Evolutionary conservation across 2,888 invertebrate genomes (phyloP).

Genomic region (Nymphalis urticae): DNA sequence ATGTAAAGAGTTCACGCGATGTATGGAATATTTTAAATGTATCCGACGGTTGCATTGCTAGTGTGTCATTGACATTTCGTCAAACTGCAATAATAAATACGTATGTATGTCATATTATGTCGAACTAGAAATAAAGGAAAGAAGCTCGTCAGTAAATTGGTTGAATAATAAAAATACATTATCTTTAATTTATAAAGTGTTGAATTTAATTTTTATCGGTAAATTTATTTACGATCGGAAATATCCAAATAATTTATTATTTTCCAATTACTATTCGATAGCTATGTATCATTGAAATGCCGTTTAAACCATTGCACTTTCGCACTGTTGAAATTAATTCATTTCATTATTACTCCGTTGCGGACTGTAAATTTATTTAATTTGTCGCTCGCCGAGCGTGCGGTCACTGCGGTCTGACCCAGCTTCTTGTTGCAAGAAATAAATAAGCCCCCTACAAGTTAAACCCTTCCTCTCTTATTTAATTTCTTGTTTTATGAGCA

Average conservation of each 20-base stretch:
- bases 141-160: neutral
- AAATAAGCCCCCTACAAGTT: slow-evolving; percentile 43
- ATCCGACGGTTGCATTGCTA: slow-evolving; percentile 36
- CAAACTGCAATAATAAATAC: slow-evolving; percentile 4
- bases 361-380: slow-evolving; percentile 62
- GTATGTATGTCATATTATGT: neutral
- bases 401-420: slow-evolving; percentile 50
- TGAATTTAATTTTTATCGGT: neutral
- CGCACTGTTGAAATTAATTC: slow-evolving; percentile 35
- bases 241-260: neutral
- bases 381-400: slow-evolving; percentile 59
- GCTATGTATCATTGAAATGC: slow-evolving; percentile 3
- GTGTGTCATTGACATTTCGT: slow-evolving; percentile 22
- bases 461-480: slow-evolving; percentile 20
- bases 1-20: slow-evolving; percentile 43
- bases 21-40: slow-evolving; percentile 48
- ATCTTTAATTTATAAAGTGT: neutral
- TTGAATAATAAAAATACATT: neutral
- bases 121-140: neutral
- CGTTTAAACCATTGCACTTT: slow-evolving; percentile 20
- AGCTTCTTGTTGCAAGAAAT: slow-evolving; percentile 51
- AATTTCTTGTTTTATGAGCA: slow-evolving; percentile 30
- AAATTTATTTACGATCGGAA: neutral
- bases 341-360: slow-evolving; percentile 41
- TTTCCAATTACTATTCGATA: slow-evolving; percentile 7